A percentile compares a stretch with the other conserved stretches of the same genome.
phyloP scores from a whole-genome alignment of 2,888 invertebrate genomes.

The Megaustenia siamemsis region DNA sequence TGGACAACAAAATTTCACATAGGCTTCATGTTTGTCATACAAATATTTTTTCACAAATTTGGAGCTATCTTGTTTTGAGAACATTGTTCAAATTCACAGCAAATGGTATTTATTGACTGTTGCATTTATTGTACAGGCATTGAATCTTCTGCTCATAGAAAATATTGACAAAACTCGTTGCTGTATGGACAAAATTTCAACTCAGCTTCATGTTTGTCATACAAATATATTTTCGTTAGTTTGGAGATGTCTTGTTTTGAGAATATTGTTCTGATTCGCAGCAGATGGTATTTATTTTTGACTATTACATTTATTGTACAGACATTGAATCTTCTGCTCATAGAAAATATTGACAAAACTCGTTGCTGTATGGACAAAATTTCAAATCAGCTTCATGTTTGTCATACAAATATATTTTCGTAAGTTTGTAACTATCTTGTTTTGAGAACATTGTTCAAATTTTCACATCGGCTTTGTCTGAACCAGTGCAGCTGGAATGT shows the following conservation, averaged over 20 bases:
- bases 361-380: slow-evolving; percentile 26
- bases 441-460: too few relatives aligned
- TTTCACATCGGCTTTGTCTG: too few relatives aligned
- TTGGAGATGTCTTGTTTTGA: neutral
- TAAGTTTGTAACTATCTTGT: too few relatives aligned
- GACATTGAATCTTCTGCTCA: neutral
- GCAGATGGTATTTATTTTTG: neutral
- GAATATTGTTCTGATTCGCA: neutral
- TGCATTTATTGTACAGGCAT: neutral
- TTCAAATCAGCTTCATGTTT: slow-evolving; percentile 27
- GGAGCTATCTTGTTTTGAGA: too few relatives aligned
- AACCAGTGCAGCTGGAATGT: too few relatives aligned
- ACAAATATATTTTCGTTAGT: neutral
- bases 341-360: slow-evolving; percentile 12
- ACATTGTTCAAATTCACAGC: neutral
- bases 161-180: slow-evolving; percentile 29
- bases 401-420: slow-evolving; percentile 1
- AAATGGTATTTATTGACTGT: neutral
- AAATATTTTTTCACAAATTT: neutral
- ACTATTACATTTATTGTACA: neutral
- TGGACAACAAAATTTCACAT: neutral
- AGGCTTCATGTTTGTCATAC: slow-evolving; percentile 20
- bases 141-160: neutral
- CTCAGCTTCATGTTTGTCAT: slow-evolving; percentile 34
- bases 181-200: slow-evolving; percentile 7